A percentile compares a stretch with the other conserved stretches of the same genome.
These are phyloP conservation scores for Rhynchomys soricoides DNA, from an alignment of 2,113 vertebrate species.

Conservation along the genomic window DNA sequence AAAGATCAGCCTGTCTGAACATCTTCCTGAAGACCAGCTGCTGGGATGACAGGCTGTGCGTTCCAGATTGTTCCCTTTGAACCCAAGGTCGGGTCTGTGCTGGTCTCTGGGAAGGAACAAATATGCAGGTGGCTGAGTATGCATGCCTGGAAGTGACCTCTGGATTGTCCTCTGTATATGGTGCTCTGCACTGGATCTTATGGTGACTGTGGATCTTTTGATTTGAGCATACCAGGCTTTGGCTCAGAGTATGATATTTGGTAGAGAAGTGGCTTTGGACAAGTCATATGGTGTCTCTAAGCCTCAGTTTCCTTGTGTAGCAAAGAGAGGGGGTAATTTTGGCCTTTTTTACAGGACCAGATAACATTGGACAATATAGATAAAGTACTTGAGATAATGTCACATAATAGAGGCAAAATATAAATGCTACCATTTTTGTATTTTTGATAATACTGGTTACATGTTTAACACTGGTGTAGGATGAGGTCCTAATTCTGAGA, in stretches of 20 bases:
- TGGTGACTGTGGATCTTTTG: neutral
- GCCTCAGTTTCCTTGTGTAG: neutral
- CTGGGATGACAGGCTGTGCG: too few relatives aligned
- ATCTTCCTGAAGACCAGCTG: slow-evolving; percentile 30
- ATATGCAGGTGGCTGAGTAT: neutral
- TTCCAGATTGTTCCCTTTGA: neutral
- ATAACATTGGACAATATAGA: neutral
- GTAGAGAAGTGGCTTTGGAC: neutral
- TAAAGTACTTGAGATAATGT: neutral
- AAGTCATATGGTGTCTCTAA: neutral
- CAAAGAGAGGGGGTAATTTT: neutral
- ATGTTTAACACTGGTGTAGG: neutral
- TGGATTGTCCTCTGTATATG: neutral
- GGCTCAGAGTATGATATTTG: neutral
- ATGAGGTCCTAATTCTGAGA: neutral
- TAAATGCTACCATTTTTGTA: neutral
- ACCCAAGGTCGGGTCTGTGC: neutral
- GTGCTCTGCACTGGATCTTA: too few relatives aligned
- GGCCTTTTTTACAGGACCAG: neutral
- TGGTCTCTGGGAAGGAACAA: neutral
- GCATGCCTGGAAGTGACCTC: neutral
- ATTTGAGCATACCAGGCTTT: neutral
- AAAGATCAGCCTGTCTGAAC: slow-evolving; percentile 31
- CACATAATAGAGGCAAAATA: neutral
- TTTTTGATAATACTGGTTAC: neutral